These are phyloP conservation scores for Melanogrammus aeglefinus DNA, from an alignment of 2,797 vertebrate genomes.

Conservation along the genomic window DNA sequence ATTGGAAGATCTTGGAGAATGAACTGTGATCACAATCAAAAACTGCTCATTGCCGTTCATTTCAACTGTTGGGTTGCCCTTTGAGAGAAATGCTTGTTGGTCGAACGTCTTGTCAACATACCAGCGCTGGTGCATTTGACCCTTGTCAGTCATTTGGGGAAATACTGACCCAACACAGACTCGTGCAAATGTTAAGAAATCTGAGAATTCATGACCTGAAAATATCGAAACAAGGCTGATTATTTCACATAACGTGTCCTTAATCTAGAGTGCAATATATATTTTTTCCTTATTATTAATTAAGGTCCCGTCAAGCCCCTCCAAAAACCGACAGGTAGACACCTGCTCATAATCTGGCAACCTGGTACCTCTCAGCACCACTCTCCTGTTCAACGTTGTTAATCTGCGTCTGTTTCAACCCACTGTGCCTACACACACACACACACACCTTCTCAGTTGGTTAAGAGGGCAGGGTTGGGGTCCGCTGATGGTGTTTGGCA, in stretches of 20 bases:
- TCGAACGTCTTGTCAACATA: neutral
- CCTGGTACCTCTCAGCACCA: no score
- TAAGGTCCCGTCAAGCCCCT: neutral
- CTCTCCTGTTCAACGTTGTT: neutral
- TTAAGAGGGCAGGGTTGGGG: no score
- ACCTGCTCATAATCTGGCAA: no score
- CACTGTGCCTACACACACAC: constrained; percentile 7
- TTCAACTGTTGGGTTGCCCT: neutral
- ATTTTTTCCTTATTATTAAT: neutral
- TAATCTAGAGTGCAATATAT: constrained; percentile 42
- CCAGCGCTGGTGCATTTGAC: neutral
- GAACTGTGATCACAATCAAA: neutral
- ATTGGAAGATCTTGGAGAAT: neutral
- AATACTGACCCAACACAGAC: neutral
- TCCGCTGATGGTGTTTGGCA: no score
- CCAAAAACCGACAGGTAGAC: neutral
- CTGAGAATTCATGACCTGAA: neutral
- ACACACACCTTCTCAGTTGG: no score
- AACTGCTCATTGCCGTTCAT: neutral
- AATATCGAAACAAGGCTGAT: neutral
- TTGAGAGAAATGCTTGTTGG: neutral
- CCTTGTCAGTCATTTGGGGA: neutral
- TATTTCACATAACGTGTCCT: constrained; percentile 4
- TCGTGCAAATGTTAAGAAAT: neutral
- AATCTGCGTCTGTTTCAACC: neutral